A percentile compares a stretch with the other conserved stretches of the same genome.
Conservation (phyloP, 2,888 invertebrate species). For the Cinara cedri region DNA sequence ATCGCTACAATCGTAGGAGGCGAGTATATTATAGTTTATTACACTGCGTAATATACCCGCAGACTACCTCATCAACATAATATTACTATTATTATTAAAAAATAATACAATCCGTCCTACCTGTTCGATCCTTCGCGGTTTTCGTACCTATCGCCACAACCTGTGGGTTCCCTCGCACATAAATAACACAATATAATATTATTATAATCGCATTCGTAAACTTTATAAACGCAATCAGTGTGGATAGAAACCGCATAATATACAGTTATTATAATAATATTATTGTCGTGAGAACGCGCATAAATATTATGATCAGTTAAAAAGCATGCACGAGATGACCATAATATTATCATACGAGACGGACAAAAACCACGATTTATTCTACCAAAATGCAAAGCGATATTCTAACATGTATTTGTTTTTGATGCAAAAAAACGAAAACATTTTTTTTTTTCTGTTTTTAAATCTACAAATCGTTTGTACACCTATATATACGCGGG, state of each 20-base stretch:
- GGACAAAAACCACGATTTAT: too few species aligned
- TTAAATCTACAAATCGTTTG: too few species aligned
- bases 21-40: background rate
- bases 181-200: background rate
- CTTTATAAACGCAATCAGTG: background rate
- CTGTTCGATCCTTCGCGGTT: constrained; percentile 21
- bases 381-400: constrained; percentile 51
- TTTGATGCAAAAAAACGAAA: constrained; percentile 1
- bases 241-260: background rate
- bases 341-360: too few species aligned
- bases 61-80: background rate
- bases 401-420: background rate
- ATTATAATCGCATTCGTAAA: constrained; percentile 9
- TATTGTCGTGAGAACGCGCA: background rate
- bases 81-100: background rate
- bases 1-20: background rate
- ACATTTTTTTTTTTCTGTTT: too few species aligned
- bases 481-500: too few species aligned
- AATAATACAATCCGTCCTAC: background rate
- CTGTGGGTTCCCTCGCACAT: background rate
- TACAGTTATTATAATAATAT: background rate
- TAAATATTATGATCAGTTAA: background rate
- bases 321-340: constrained; percentile 29
- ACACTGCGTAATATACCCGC: background rate
- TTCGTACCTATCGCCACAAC: background rate